Evolutionary conservation across 2,888 invertebrate species (phyloP).

Genomic region (Sepiola atlantica): DNA sequence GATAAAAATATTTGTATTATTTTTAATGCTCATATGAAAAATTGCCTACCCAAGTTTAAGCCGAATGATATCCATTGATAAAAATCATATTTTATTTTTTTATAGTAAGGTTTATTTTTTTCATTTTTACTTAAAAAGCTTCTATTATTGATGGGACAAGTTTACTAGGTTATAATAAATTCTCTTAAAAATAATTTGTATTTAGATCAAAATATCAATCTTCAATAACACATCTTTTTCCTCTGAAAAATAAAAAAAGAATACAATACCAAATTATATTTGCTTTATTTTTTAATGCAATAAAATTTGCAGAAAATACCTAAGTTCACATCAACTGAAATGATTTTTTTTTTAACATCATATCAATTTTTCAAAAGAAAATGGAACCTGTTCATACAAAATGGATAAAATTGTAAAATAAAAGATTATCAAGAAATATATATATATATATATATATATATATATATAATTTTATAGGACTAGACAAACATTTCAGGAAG

Average conservation of each 20-base stretch:
- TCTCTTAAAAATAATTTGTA: too few species aligned
- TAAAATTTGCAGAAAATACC: background rate
- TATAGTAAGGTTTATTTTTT: too few species aligned
- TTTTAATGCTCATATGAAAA: too few species aligned
- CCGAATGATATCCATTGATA: too few species aligned
- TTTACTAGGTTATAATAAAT: too few species aligned
- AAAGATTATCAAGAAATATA: background rate
- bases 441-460: too few species aligned
- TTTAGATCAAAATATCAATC: background rate
- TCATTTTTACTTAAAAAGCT: too few species aligned
- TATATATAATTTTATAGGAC: background rate
- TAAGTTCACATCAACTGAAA: background rate
- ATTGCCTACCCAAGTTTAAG: too few species aligned
- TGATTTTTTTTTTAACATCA: background rate
- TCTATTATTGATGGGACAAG: too few species aligned
- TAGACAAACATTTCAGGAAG: background rate
- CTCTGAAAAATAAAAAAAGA: too few species aligned
- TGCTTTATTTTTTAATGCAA: background rate
- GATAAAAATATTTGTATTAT: too few species aligned
- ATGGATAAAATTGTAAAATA: background rate
- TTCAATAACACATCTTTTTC: background rate
- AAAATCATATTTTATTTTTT: too few species aligned
- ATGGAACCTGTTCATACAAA: background rate
- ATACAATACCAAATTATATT: background rate
- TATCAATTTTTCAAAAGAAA: background rate